phyloP scores from a whole-genome alignment of 2,113 vertebrate genomes.

The Grammatotria lemairii region DNA sequence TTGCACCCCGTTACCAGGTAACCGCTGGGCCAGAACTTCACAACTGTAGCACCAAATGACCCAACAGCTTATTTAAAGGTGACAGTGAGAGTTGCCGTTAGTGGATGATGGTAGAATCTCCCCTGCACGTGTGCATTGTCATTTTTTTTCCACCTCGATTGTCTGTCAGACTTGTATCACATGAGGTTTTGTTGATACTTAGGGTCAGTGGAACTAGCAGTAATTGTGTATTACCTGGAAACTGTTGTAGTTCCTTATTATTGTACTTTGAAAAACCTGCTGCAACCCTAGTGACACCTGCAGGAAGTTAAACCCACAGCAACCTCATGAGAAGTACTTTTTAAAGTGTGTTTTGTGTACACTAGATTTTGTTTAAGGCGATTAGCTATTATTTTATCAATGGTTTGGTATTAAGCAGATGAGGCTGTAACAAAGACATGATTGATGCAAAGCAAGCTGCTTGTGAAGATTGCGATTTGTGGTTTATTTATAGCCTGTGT shows the following conservation, averaged over 20 bases:
- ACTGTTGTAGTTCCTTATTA: background rate
- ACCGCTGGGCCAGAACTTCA: slow-evolving; percentile 17
- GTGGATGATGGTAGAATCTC: background rate
- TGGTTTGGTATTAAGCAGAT: background rate
- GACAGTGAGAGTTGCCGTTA: background rate
- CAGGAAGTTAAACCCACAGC: background rate
- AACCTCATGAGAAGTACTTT: background rate
- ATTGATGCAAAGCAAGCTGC: slow-evolving; percentile 5
- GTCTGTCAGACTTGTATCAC: background rate
- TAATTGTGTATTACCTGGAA: background rate
- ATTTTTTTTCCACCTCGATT: accelerated
- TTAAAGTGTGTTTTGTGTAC: background rate
- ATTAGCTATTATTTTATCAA: slow-evolving; percentile 13
- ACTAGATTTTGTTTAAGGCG: background rate
- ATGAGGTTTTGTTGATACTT: background rate
- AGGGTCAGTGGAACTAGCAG: background rate
- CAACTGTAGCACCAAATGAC: background rate
- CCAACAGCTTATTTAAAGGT: background rate
- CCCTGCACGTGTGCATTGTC: background rate
- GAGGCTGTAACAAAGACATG: background rate
- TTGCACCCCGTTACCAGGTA: slow-evolving; percentile 55
- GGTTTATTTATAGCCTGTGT: slow-evolving; percentile 50
- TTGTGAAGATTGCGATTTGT: slow-evolving; percentile 32
- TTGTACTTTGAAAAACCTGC: background rate
- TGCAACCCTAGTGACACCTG: background rate